Evolutionary conservation across 2,797 vertebrate species (phyloP), one percentile per base, ranked within the genome.

Genomic region (Agapornis canus): DNA sequence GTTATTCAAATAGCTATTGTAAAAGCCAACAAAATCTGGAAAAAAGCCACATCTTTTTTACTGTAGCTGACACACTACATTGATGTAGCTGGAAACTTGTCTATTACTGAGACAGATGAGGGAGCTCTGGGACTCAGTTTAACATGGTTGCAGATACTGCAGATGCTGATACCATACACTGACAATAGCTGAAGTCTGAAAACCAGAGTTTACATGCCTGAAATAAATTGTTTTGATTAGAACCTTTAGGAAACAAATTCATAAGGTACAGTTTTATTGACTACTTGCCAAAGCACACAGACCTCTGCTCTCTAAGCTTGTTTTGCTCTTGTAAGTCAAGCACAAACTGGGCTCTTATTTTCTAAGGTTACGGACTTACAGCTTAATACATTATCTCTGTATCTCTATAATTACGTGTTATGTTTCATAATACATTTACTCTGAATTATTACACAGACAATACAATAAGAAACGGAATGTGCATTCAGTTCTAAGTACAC

Each of bases 191-290:
- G 90, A 89, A 92, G 80, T 90, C 96, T 96, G 96, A 96, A 97
- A 97, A 97, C 87, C 95, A 86, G 94, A 96, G 96, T 97, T 98
- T 98, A 97, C 97, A 98, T 96, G 97, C 95, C 89, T 97, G 97
- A 98, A 98, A 98, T 98, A 98, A 98, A 98, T 98, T 98, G 97
- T 98, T 98, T 98, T 98, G 98, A 98, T 98, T 98, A 98, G 97
- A 98, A 97, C 97, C 97, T 98, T 98, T 98, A 98, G 97, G 97
- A 98, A 97, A 98, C 95, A 98, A 97, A 98, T 97, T 98, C 98
- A 97, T 98, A 98, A 98, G 97, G 96, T 96, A 97, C 95, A 94
- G 94, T 97, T 98, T 97, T 98, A 98, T 98, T 97, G 98, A 98
- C 97, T 97, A 95, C 96, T 98, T 98, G 98, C 98, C 98, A 98